Evolutionary conservation across 2,113 vertebrate species (phyloP).

Genomic region (Paraplagusia blochii): DNA sequence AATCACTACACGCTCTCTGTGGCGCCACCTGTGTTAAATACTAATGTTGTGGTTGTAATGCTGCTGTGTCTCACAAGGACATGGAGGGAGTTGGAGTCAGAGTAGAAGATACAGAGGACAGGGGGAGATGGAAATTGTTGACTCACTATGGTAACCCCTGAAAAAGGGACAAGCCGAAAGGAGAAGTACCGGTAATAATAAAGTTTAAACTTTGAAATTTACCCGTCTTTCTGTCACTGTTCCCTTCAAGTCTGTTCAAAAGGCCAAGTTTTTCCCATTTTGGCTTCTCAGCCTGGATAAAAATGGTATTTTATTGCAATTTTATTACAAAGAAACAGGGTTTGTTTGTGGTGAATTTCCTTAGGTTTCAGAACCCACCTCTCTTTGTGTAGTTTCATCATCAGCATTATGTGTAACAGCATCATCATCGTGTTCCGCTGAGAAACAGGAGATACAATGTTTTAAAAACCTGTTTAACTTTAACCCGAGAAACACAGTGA

Average conservation of each 20-base stretch:
- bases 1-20: too few relatives aligned
- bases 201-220: too few relatives aligned
- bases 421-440: conserved; percentile 36
- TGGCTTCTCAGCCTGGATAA: conserved; percentile 49
- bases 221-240: conserved; percentile 63
- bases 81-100: too few relatives aligned
- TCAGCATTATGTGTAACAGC: not conserved
- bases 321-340: not conserved
- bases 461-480: not conserved
- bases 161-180: too few relatives aligned
- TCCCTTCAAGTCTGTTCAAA: conserved; percentile 60
- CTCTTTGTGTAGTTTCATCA: conserved; percentile 27
- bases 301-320: not conserved
- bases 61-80: too few relatives aligned
- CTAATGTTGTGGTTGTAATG: too few relatives aligned
- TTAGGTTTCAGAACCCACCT: conserved; percentile 40
- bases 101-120: too few relatives aligned
- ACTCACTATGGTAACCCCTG: too few relatives aligned
- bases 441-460: conserved; percentile 14
- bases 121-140: too few relatives aligned
- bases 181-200: too few relatives aligned
- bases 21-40: too few relatives aligned
- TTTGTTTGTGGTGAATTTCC: not conserved
- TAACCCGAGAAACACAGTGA: not conserved
- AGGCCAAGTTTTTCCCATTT: conserved; percentile 59